These are phyloP conservation scores for Campoplex capitator DNA, from an alignment of 2,888 invertebrate species.

Conservation along the genomic window DNA sequence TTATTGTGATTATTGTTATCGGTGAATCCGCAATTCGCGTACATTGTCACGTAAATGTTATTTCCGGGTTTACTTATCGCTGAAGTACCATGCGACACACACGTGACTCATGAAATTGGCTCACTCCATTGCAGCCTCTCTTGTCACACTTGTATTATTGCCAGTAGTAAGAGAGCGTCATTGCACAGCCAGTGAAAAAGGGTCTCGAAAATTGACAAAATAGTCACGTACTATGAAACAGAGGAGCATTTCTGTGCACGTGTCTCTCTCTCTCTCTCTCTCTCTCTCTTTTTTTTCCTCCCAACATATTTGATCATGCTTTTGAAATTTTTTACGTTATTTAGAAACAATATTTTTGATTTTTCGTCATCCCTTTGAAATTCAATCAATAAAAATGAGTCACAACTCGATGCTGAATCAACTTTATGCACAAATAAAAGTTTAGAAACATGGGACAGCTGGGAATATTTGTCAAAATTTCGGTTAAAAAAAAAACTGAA, in stretches of 20 bases:
- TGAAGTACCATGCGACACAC: conserved; percentile 25
- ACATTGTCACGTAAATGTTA: conserved; percentile 6
- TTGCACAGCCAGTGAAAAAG: conserved; percentile 2
- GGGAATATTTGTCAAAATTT: too few relatives aligned
- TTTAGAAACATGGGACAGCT: too few relatives aligned
- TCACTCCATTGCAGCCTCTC: conserved; percentile 5
- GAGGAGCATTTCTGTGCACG: conserved; percentile 38
- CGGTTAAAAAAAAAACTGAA: too few relatives aligned
- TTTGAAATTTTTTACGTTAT: background rate
- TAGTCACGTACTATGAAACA: conserved; percentile 47
- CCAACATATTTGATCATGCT: conserved; percentile 4
- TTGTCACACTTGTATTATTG: conserved; percentile 27
- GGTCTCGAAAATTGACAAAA: conserved; percentile 55
- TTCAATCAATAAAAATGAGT: background rate
- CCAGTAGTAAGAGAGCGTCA: background rate
- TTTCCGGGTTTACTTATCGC: conserved; percentile 1
- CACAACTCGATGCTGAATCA: background rate
- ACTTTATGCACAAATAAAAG: background rate
- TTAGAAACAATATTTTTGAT: background rate
- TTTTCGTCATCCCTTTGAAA: background rate
- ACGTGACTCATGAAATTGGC: conserved; percentile 35
- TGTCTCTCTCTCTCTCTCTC: background rate
- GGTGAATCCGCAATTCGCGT: background rate
- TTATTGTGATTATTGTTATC: background rate
- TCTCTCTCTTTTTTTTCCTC: too few relatives aligned